Percentiles rank a stretch among this genome's conserved stretches.
These are phyloP conservation scores for Stenolophus ochropezus DNA, from an alignment of 2,888 invertebrate genomes.

Conservation along the genomic window DNA sequence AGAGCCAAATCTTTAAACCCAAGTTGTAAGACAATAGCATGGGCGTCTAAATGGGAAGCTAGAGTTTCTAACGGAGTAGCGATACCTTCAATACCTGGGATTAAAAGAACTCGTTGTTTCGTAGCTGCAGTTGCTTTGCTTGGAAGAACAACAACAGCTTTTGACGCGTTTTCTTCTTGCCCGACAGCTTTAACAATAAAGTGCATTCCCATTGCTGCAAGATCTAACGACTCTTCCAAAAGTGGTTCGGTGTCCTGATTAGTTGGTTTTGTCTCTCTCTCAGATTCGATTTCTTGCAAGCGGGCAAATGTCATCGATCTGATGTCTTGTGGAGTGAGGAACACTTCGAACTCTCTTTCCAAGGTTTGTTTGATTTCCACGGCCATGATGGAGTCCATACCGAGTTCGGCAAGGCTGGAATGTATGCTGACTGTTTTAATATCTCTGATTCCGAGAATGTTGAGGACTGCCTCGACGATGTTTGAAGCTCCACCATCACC, in stretches of 20 bases:
- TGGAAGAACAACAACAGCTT: conserved; percentile 72
- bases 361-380: conserved; percentile 96
- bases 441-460: conserved; percentile 79
- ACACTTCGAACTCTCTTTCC: conserved; percentile 91
- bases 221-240: conserved; percentile 14
- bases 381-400: conserved; percentile 98
- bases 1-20: conserved; percentile 72
- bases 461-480: conserved; percentile 83
- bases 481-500: conserved; percentile 78
- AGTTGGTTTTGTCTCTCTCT: conserved; percentile 71
- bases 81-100: conserved; percentile 83
- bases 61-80: conserved; percentile 75
- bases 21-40: conserved; percentile 76
- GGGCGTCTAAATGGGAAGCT: conserved; percentile 74
- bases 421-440: conserved; percentile 82
- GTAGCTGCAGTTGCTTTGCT: neutral
- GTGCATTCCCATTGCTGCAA: conserved; percentile 72
- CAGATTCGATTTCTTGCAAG: conserved; percentile 75
- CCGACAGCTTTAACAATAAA: conserved; percentile 79
- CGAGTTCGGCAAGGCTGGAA: conserved; percentile 89
- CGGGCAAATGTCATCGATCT: conserved; percentile 85
- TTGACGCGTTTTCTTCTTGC: conserved; percentile 76
- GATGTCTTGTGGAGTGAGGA: conserved; percentile 90
- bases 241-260: neutral
- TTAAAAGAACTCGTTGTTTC: conserved; percentile 74